Base-by-base conservation (phyloP, 2,888 invertebrate species). In the Lamellibrachia satsuma region DNA sequence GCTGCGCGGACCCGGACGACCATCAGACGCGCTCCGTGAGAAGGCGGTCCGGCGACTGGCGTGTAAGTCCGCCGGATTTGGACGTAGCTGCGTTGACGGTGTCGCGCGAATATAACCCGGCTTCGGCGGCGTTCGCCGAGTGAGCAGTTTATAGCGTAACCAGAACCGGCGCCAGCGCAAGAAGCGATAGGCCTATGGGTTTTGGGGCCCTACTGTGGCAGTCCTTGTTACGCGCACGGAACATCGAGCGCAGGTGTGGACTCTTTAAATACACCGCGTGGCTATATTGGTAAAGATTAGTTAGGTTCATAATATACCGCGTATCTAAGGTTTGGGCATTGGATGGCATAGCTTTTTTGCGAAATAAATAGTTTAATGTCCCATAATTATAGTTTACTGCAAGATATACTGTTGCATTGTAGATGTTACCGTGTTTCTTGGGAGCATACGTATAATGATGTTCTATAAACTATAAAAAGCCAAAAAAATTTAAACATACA, bases 111-210 rank as follows among this genome's bases (percentile, higher is more conserved):
- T 75, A 75, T 75, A 75, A 22, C 22, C 2, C 75, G 22, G 22
- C 75, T 22, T 15, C 4, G 22, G 22, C 75, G 22, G 75, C 75
- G 15, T 15, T 75, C 75, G 75, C 22, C 75, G 75, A 75, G 75
- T 75, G 75, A 75, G 75, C 75, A 75, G 75, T 75, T 75, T 75
- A 75, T 75, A 75, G 75, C 15, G 75, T 75, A 75, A 75, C 75
- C 75, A 75, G 75, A 75, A 22, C 22, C 75, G 55, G 55, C 55
- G 55, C 55, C 22, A 22, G 22, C 22, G 75, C 75, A 11, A 15
- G 75, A n/a, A 22, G 22, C 75, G 15, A 22, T 75, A 22, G 75
- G 15, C 75, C 15, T 2, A 75, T 2, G n/a, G 22, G 75, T 75
- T 75, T 75, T 75, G 75, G 75, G 75, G 75, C 22, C 75, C 75